Conservation (phyloP, 2,797 vertebrate genomes). For the Siniperca undulata region DNA sequence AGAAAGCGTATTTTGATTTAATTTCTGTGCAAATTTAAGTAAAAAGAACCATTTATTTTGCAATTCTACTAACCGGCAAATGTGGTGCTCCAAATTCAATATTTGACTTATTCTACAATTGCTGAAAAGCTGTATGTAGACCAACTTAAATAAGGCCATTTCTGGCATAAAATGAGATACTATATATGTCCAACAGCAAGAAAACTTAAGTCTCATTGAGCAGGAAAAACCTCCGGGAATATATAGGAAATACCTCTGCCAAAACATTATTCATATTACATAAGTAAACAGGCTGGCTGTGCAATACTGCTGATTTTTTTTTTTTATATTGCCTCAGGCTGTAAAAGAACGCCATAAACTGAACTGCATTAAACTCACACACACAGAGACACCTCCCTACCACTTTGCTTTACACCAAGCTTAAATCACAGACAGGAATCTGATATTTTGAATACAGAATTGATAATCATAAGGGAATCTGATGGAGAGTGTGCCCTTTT, state of each 20-base stretch:
- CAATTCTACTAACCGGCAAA: neutral
- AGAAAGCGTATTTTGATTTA: neutral
- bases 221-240: conserved; percentile 10
- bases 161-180: conserved; percentile 3
- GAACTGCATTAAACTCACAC: neutral
- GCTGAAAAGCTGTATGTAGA: neutral
- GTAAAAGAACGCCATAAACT: conserved; percentile 6
- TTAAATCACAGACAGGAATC: neutral
- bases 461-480: neutral
- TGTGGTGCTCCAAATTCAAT: conserved; percentile 27
- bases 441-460: neutral
- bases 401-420: neutral
- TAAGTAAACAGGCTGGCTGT: conserved; percentile 21
- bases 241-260: conserved; percentile 19
- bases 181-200: neutral
- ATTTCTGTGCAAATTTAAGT: neutral
- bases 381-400: neutral
- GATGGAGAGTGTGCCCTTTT: neutral
- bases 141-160: conserved; percentile 6
- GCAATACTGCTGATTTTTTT: conserved; percentile 2
- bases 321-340: conserved; percentile 12
- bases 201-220: conserved; percentile 18
- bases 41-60: conserved; percentile 1
- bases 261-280: conserved; percentile 24
- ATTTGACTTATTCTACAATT: conserved; percentile 14